Base-by-base conservation (phyloP, 1,140 invertebrate species). In the Cecropterus lyciades region DNA sequence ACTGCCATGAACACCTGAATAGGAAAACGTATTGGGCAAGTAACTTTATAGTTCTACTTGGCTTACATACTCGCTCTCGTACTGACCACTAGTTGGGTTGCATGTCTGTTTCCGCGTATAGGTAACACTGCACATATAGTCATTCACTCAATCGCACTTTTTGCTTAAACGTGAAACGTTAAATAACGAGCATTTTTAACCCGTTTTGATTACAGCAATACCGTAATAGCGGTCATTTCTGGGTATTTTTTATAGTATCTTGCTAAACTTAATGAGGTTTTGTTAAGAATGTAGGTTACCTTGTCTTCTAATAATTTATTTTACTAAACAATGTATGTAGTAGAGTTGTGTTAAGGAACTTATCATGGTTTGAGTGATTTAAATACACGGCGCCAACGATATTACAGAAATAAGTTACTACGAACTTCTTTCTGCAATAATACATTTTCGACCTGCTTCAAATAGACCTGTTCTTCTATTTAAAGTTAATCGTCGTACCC, bases 11-110 rank as follows among this genome's bases (percentile, higher is more conserved):
- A 40, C 33, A 37, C 15, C 27, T 40, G 16, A 56, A 56, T 56
- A 56, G 17, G 53, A 56, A 43, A 56, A 43, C 53, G 20, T 24
- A 60, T 48, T 48, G 56, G 43, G 24, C 56, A 48, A 60, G 56
- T 60, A 60, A 60, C 56, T 48, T 60, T 46, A 60, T 60, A 60
- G 56, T 46, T 60, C 56, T 60, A 48, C 57, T 60, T 60, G 45
- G 30, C 57, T 48, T 60, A 60, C 57, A 37, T 46, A 60, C 57
- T 46, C 42, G 57, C 11, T 49, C n/a, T 46, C 43, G 27, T 60
- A 60, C 55, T 60, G 45, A 60, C 45, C 57, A 60, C 57, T 49
- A 24, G 55, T 42, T 55, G 27, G 56, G 43, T 59, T 59, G 56
- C 56, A 59, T 59, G 43, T 59, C 42, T 45, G 56, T 59, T 59